Percentiles rank a stretch among this genome's conserved stretches.
phyloP scores from a whole-genome alignment of 2,888 invertebrate species.

The Cosmia pyralina region DNA sequence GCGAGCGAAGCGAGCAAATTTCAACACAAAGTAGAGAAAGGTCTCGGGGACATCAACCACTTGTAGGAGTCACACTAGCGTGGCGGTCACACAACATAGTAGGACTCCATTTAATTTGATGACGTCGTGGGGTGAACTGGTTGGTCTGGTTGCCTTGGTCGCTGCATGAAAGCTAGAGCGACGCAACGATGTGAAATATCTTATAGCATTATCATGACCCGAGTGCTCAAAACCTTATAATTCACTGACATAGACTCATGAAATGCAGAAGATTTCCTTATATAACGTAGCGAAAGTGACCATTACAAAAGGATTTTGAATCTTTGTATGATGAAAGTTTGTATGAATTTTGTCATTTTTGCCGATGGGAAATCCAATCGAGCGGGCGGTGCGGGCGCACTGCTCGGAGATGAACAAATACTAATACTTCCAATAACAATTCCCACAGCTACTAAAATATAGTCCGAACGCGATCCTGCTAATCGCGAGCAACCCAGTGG shows the following conservation, averaged over 20 bases:
- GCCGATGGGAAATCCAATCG: not conserved
- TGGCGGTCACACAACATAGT: not conserved
- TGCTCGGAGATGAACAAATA: not conserved
- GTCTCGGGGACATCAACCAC: not conserved
- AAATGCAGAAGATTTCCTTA: no score
- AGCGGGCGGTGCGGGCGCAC: no score
- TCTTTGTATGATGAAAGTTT: not conserved
- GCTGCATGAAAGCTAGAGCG: not conserved
- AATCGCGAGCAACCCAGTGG: slow-evolving; percentile 98
- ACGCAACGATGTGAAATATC: not conserved
- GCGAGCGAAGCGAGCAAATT: not conserved
- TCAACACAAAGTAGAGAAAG: not conserved
- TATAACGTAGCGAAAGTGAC: not conserved
- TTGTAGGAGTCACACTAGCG: no score
- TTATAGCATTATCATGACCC: no score
- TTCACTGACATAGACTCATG: no score
- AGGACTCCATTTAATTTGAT: no score
- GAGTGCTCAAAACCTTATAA: no score
- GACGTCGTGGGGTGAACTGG: not conserved
- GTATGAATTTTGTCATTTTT: not conserved
- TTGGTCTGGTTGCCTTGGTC: not conserved
- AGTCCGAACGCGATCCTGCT: slow-evolving; percentile 96
- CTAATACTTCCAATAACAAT: not conserved
- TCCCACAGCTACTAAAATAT: slow-evolving; percentile 92
- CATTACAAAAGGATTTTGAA: not conserved